phyloP scores from a whole-genome alignment of 2,888 invertebrate species.

The Nephrotoma appendiculata region DNA sequence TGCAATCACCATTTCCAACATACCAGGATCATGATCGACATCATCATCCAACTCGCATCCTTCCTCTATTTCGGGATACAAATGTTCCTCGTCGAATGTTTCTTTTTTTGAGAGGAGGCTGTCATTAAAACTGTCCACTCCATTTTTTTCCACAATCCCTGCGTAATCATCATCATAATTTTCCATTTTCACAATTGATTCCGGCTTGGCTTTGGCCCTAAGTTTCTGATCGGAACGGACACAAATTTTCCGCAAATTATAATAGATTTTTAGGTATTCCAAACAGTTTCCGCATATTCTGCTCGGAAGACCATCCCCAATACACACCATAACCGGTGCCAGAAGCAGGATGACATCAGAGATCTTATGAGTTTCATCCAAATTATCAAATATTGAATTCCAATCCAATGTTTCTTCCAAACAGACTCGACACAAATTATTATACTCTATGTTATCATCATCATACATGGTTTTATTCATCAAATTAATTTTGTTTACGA shows the following conservation, averaged over 20 bases:
- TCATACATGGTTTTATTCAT: neutral
- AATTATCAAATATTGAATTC: neutral
- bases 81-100: neutral
- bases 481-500: neutral
- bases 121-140: neutral
- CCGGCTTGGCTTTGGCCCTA: neutral
- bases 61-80: neutral
- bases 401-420: neutral
- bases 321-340: neutral
- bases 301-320: neutral
- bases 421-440: neutral
- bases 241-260: neutral
- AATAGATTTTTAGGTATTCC: neutral
- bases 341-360: neutral
- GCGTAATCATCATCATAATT: neutral
- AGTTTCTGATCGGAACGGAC: neutral
- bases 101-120: neutral
- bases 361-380: neutral
- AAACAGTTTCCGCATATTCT: neutral
- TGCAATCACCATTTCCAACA: neutral
- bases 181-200: neutral
- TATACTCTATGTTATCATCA: neutral
- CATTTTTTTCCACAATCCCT: neutral
- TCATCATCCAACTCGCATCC: neutral
- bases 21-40: neutral